Conservation (phyloP, 2,888 invertebrate species). For the Caradrina kadenii region DNA sequence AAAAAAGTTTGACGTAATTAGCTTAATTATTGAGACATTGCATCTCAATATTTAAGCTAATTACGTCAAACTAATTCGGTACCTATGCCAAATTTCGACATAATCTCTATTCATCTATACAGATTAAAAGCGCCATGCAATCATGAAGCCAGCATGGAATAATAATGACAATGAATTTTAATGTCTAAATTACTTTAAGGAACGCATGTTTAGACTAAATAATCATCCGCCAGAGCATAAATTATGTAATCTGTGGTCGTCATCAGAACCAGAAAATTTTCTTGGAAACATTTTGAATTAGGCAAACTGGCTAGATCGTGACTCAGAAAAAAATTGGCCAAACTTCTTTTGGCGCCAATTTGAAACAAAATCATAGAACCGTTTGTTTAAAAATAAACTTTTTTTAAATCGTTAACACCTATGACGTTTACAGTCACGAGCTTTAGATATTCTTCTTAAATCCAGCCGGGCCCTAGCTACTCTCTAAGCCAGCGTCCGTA, state of each 20-base stretch:
- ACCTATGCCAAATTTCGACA: no score
- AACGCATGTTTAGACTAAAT: not conserved
- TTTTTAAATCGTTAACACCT: not conserved
- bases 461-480: not conserved
- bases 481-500: no score
- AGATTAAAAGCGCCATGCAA: no score
- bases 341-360: slow-evolving; percentile 36
- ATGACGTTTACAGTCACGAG: not conserved
- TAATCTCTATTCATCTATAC: no score
- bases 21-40: no score
- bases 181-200: no score
- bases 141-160: no score
- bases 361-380: not conserved
- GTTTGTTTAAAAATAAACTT: slow-evolving; percentile 1
- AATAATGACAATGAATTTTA: no score
- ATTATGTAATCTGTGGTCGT: slow-evolving; percentile 3
- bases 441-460: not conserved
- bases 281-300: slow-evolving; percentile 1
- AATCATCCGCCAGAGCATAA: not conserved
- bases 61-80: no score
- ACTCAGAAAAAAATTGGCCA: slow-evolving; percentile 7
- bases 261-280: slow-evolving; percentile 10
- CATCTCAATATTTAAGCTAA: no score
- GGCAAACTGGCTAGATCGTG: no score
- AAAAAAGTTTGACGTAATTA: no score